These are phyloP conservation scores for Podiceps cristatus DNA, from an alignment of 2,113 vertebrate genomes.

Conservation along the genomic window DNA sequence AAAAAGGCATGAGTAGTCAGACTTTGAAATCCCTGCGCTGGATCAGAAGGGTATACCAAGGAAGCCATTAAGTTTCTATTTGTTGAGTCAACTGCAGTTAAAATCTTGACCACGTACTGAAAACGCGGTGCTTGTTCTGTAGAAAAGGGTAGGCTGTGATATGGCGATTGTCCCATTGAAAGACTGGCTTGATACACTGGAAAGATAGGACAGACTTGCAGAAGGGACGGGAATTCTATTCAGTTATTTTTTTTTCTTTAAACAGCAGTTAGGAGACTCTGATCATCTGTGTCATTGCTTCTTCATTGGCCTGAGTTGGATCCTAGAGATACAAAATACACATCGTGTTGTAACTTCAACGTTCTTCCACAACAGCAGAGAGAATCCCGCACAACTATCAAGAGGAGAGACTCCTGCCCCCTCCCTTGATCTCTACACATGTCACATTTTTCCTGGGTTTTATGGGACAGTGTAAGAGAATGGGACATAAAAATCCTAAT, in stretches of 20 bases:
- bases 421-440: not conserved
- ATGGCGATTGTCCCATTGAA: slow-evolving; percentile 47
- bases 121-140: slow-evolving; percentile 61
- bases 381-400: not conserved
- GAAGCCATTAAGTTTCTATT: slow-evolving; percentile 22
- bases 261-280: slow-evolving; percentile 86
- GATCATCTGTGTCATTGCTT: slow-evolving; percentile 94
- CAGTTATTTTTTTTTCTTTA: not conserved
- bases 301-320: slow-evolving; percentile 85
- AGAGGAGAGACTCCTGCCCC: not conserved
- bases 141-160: slow-evolving; percentile 68
- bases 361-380: not conserved
- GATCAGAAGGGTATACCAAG: not conserved
- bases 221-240: slow-evolving; percentile 35
- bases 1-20: slow-evolving; percentile 6
- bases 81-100: slow-evolving; percentile 44
- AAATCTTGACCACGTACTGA: slow-evolving; percentile 54
- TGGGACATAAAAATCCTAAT: not conserved
- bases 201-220: slow-evolving; percentile 48
- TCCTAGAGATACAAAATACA: slow-evolving; percentile 78
- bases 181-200: slow-evolving; percentile 53
- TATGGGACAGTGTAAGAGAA: not conserved
- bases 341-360: not conserved
- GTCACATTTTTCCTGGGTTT: not conserved
- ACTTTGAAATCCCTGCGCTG: slow-evolving; percentile 5